Evolutionary conservation across 2,888 invertebrate genomes (phyloP).

Genomic region (Drosophila falleni): DNA sequence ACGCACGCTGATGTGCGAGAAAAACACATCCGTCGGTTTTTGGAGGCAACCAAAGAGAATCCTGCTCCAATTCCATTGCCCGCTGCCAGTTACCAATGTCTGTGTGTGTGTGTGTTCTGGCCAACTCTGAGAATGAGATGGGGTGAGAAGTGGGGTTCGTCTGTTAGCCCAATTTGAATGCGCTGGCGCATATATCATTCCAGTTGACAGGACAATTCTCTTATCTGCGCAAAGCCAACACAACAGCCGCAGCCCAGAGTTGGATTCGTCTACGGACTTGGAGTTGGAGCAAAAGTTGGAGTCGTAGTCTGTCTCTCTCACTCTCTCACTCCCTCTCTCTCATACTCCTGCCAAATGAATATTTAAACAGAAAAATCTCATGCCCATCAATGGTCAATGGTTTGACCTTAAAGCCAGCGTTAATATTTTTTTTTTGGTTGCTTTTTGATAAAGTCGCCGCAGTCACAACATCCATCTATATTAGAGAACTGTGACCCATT

Average conservation of each 20-base stretch:
- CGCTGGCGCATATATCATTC: conserved; percentile 88
- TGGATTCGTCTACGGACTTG: neutral
- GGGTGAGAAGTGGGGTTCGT: conserved; percentile 49
- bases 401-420: conserved; percentile 44
- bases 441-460: conserved; percentile 72
- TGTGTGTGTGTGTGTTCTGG: too few relatives aligned
- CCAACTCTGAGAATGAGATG: neutral
- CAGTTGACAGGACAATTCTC: conserved; percentile 90
- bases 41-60: conserved; percentile 42
- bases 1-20: conserved; percentile 81
- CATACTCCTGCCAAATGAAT: conserved; percentile 68
- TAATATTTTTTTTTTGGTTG: neutral
- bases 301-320: neutral
- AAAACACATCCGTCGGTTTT: conserved; percentile 72
- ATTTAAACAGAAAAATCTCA: conserved; percentile 68
- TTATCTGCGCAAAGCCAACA: conserved; percentile 87
- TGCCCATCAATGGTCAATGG: conserved; percentile 37
- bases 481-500: conserved; percentile 72
- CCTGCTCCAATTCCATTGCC: conserved; percentile 20
- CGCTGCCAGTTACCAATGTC: conserved; percentile 22
- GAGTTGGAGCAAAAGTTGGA: conserved; percentile 16
- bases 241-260: conserved; percentile 77
- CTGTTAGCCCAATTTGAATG: conserved; percentile 86
- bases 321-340: conserved; percentile 1
- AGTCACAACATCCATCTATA: conserved; percentile 69